Base-by-base conservation (phyloP, 2,888 invertebrate species). In the Brachyptera risi region DNA sequence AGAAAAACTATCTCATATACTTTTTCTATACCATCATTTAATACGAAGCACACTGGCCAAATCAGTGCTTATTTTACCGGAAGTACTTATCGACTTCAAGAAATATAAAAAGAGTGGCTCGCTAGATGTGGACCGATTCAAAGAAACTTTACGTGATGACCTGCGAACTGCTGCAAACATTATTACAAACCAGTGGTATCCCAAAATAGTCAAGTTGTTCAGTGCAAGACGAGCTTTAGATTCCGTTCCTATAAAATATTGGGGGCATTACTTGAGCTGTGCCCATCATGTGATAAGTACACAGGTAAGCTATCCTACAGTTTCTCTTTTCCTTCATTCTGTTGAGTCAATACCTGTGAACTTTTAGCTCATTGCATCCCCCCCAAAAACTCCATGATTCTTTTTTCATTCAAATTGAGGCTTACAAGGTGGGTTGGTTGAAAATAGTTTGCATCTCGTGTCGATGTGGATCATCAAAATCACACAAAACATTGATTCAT, bases 21-120 rank as follows among this genome's bases (percentile, higher is more conserved):
- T 87, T 37, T 78, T 85, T 56, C 75, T 87, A 5, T 75, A 84
- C 13, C 83, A 85, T 69, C 82, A 82, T 9, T 80, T 88, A 50
- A 80, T 88, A 62, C 78, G 83, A 61, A 79, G 79, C 64, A 76
- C 86, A n/a, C 70, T 83, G 7, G 74, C 78, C 63, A 80, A 79
- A 42, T 78, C 84, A 0, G 76, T 79, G 50, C 74, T 71, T 60
- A 73, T 73, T 2, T 76, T 86, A 67, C 85, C 85, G 0, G 68
- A 75, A 2, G 73, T 71, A 62, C 76, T 86, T n/a, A 79, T 84
- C 57, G 73, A 80, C 68, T 77, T 84, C 65, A 66, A 71, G 7
- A 76, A 74, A 63, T 82, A 80, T 26, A 58, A 58, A 17, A 42
- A 19, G 19, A 3, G 58, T 19, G 54, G 50, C 9, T 44, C 40